Evolutionary conservation across 2,113 vertebrate genomes (phyloP), one percentile per base, ranked within the genome.

Genomic region (Penelope pileata): DNA sequence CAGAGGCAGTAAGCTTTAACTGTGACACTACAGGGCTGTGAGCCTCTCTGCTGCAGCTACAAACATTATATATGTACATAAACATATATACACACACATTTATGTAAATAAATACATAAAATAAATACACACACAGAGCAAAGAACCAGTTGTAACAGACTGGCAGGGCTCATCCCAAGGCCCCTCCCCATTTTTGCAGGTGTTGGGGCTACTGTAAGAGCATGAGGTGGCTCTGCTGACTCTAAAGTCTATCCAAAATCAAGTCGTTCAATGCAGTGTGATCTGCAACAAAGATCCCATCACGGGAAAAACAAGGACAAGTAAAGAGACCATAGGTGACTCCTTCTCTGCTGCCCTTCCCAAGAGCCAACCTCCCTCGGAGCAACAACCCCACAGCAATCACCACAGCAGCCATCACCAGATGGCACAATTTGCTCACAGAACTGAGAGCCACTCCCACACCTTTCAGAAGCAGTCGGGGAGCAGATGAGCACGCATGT

Each of bases 161-260:
- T 11, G 32, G 23, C 38, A 51, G 38, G 48, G 21, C 48, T 77
- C 0, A 0, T 42, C 59, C 40, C 0, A 9, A 74, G n/a, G 45
- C n/a, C 54, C 38, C 29, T 72, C 2, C 0, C 11, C 23, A 3
- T 10, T 47, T 48, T 15, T 36, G 16, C 16, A 50, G 8, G 11
- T 29, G 21, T 22, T 45, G 58, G 68, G 66, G 12, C 29, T n/a
- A 26, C 67, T 4, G 3, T 14, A 34, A 76, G 51, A 63, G 24
- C 16, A 22, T 0, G 4, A 90, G 42, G 40, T 18, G 22, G 24
- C 62, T 79, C 34, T 2, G 1, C 14, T 48, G 32, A 3, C 29
- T 47, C 62, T n/a, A 11, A 64, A 58, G 23, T 11, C 7, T 1
- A 22, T 32, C 36, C 83, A 86, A 77, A 72, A 48, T 21, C 13